phyloP scores from a whole-genome alignment of 2,888 invertebrate species.

The Choristoneura rosaceana region DNA sequence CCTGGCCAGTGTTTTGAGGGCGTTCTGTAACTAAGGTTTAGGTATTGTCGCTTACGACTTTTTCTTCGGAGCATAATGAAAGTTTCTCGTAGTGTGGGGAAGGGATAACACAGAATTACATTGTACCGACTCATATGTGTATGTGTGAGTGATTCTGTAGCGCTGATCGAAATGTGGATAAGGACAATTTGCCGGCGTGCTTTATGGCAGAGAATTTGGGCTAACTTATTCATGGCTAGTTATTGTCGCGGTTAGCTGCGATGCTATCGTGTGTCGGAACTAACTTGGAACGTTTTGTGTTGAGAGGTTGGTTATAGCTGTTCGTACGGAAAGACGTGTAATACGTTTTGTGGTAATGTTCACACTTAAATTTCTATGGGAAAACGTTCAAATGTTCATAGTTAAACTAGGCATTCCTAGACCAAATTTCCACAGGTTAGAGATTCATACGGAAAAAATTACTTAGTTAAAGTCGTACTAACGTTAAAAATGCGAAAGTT shows the following conservation, averaged over 20 bases:
- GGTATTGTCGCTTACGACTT: slow-evolving; percentile 28
- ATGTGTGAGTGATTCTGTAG: slow-evolving; percentile 36
- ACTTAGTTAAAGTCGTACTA: too few species aligned
- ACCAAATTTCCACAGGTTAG: too few species aligned
- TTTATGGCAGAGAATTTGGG: slow-evolving; percentile 28
- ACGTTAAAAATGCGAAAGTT: too few species aligned
- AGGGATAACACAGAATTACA: slow-evolving; percentile 40
- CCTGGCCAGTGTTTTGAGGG: background rate
- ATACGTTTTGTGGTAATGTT: background rate
- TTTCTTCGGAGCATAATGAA: background rate
- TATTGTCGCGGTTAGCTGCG: slow-evolving; percentile 32
- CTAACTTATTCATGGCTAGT: slow-evolving; percentile 39
- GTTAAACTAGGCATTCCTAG: too few species aligned
- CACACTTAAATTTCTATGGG: background rate
- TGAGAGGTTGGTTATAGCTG: slow-evolving; percentile 1
- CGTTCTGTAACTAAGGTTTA: background rate
- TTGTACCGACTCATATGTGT: slow-evolving; percentile 29
- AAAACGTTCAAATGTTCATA: too few species aligned
- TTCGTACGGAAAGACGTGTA: background rate
- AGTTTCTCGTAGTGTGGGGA: slow-evolving; percentile 33
- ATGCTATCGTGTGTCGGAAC: slow-evolving; percentile 20
- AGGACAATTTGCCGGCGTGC: slow-evolving; percentile 39
- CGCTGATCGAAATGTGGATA: slow-evolving; percentile 36
- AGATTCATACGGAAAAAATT: too few species aligned
- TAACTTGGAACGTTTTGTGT: slow-evolving; percentile 11